Evolutionary conservation across 2,113 vertebrate genomes (phyloP), one percentile per base, ranked within the genome.

Genomic region (Cinclus mexicanus): DNA sequence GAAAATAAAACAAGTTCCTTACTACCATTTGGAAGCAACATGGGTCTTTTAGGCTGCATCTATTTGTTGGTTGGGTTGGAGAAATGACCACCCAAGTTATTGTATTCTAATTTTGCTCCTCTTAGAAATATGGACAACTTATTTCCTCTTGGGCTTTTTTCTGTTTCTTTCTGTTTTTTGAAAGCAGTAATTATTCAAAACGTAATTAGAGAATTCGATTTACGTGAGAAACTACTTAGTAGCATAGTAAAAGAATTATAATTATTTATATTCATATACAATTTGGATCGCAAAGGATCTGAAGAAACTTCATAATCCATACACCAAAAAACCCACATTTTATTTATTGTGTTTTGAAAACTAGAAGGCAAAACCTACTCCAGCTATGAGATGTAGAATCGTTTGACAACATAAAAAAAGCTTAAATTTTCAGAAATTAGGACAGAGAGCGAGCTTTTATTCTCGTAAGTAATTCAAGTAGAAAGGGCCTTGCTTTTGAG

Each of bases 381-480:
- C 29, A 78, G 41, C 16, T 79, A 76, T 0, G 1, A 86, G 52
- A 91, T 3, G 23, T 0, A 61, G 47, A 90, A 69, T 4, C 1
- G 1, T 52, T 78, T 89, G 61, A 84, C 49, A 89, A n/a, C 57
- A 53, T 8, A 22, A 35, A 56, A 67, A 78, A 22, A 46, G 28
- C 84, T 31, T 33, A 85, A 46, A 79, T 89, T 89, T 87, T 76
- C 70, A 89, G 84, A 89, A 95, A 93, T 49, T 42, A 52, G 88
- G 77, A 75, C 61, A 91, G n/a, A 26, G 76, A 89, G 49, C 56
- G 68, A 84, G 80, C 88, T 87, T 90, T 92, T 71, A 82, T 68
- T 37, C 72, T 94, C 56, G 2, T 89, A 81, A 96, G 47, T 81
- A 94, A 94, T 91, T 96, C 93, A 89, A 61, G 65, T 35, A 64